Evolutionary conservation across 2,797 vertebrate genomes (phyloP).

Genomic region (Sebastes itinus): DNA sequence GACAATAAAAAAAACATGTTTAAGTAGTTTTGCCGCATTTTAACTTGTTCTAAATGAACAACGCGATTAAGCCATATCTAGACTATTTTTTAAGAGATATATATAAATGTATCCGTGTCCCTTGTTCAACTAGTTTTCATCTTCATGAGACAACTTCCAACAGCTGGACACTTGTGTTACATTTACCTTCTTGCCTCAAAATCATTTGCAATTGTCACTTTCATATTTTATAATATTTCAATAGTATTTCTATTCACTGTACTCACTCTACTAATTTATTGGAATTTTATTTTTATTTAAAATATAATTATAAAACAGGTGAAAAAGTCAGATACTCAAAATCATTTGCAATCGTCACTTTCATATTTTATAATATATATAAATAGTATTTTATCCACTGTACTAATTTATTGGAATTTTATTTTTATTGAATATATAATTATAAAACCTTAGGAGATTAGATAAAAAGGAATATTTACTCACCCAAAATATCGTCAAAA

Average conservation of each 20-base stretch:
- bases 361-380: background rate
- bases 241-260: background rate
- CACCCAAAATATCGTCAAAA: conserved; percentile 98
- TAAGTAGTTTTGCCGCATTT: background rate
- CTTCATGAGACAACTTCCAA: background rate
- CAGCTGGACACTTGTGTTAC: background rate
- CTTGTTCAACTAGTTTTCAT: background rate
- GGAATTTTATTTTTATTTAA: background rate
- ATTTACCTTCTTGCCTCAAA: background rate
- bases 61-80: background rate
- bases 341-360: background rate
- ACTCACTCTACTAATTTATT: background rate
- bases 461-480: conserved; percentile 28
- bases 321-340: background rate
- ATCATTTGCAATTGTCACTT: background rate
- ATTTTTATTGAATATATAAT: background rate
- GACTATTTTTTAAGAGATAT: background rate
- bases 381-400: background rate
- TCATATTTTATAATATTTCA: background rate
- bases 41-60: background rate
- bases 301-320: background rate
- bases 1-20: background rate
- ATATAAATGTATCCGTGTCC: background rate
- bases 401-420: background rate
- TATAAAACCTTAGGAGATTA: background rate